Evolutionary conservation across 2,113 vertebrate genomes (phyloP).

Genomic region (Coregonus clupeaformis): DNA sequence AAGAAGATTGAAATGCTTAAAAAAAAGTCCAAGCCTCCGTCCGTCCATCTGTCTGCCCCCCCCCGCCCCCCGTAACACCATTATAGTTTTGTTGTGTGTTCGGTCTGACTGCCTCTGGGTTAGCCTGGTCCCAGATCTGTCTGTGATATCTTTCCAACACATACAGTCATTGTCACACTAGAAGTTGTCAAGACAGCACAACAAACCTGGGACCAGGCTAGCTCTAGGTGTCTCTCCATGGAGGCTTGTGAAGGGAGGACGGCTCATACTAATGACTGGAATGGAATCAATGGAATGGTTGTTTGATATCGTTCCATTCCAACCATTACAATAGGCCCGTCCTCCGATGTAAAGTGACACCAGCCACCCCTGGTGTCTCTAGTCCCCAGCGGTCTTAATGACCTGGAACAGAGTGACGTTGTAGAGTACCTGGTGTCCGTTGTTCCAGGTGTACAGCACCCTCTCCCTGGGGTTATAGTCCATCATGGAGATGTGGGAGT

Average conservation of each 20-base stretch:
- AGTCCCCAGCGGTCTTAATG: slow-evolving; percentile 86
- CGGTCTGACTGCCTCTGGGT: slow-evolving; percentile 9
- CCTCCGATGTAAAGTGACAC: too few relatives aligned
- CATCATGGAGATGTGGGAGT: slow-evolving; percentile 99
- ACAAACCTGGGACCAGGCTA: too few relatives aligned
- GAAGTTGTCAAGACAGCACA: too few relatives aligned
- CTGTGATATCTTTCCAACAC: too few relatives aligned
- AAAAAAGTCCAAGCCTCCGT: slow-evolving; percentile 71
- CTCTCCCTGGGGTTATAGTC: slow-evolving; percentile 97
- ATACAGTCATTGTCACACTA: too few relatives aligned
- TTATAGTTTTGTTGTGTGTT: slow-evolving; percentile 37
- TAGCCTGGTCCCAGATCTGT: too few relatives aligned
- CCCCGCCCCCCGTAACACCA: slow-evolving; percentile 23
- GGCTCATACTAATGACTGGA: neutral
- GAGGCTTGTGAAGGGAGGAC: neutral
- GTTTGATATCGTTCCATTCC: too few relatives aligned
- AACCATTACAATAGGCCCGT: too few relatives aligned
- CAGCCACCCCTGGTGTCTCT: slow-evolving; percentile 17
- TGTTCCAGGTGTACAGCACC: slow-evolving; percentile 97
- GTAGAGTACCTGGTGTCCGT: slow-evolving; percentile 97
- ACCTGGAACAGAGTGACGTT: slow-evolving; percentile 97
- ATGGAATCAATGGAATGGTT: neutral
- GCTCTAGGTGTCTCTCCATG: neutral
- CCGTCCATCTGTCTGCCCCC: neutral
- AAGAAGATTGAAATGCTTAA: slow-evolving; percentile 72